phyloP scores from a whole-genome alignment of 1,140 invertebrate genomes.

The Lysiphlebus fabarum region DNA sequence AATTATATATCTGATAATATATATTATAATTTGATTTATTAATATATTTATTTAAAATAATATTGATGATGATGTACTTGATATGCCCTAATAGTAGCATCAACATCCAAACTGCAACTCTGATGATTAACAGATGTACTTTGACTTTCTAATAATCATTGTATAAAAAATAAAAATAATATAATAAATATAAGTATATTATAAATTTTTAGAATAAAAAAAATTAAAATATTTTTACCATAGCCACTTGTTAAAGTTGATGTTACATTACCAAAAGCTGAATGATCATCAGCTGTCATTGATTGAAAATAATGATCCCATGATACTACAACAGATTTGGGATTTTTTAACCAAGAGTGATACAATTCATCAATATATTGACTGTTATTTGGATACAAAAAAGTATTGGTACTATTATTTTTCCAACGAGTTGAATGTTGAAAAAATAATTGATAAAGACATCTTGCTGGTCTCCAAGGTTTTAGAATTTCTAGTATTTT shows the following conservation, averaged over 20 bases:
- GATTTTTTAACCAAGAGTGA: conserved; percentile 31
- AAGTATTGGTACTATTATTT: conserved; percentile 1
- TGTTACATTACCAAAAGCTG: no score
- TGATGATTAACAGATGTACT: no score
- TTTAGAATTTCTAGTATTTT: conserved; percentile 4
- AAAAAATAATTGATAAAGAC: not conserved
- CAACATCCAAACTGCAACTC: conserved; percentile 29
- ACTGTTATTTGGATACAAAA: conserved; percentile 32
- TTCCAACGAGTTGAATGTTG: not conserved
- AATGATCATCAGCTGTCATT: conserved; percentile 11
- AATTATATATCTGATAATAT: conserved; percentile 14
- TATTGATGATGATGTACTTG: conserved; percentile 28
- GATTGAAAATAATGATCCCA: conserved; percentile 53
- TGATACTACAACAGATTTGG: conserved; percentile 36
- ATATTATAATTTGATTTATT: not conserved
- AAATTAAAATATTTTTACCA: conserved; percentile 16
- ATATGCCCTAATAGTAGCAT: conserved; percentile 40
- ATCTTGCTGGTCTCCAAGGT: not conserved
- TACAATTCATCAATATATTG: conserved; percentile 41
- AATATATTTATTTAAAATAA: not conserved
- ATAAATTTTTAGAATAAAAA: not conserved
- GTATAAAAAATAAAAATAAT: no score
- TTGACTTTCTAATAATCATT: no score
- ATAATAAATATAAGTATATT: not conserved
- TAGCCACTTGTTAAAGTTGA: no score